Percentiles rank a stretch among this genome's conserved stretches.
Evolutionary conservation across 2,113 vertebrate species (phyloP).

Genomic region (Lamprotornis superbus): DNA sequence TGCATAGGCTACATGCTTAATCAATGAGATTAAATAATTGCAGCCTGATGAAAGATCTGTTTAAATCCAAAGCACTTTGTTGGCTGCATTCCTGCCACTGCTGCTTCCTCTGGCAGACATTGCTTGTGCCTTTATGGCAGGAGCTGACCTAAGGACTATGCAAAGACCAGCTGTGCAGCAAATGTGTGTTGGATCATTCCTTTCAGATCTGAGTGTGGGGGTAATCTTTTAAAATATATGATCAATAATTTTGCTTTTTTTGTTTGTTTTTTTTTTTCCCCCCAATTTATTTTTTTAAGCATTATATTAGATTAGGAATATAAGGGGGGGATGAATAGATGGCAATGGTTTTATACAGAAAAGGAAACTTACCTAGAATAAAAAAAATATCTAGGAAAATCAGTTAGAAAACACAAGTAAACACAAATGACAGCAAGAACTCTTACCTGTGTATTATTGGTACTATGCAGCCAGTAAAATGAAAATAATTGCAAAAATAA

Average conservation of each 20-base stretch:
- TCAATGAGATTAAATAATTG: background rate
- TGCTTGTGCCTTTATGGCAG: background rate
- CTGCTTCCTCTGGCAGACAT: background rate
- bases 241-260: background rate
- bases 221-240: background rate
- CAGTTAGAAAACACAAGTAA: background rate
- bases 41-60: background rate
- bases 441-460: background rate
- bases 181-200: background rate
- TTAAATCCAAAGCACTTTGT: background rate
- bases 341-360: background rate
- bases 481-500: background rate
- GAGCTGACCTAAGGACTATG: background rate
- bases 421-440: fast-evolving
- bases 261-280: too few relatives aligned
- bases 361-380: background rate
- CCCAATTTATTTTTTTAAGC: background rate
- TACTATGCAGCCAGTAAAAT: background rate
- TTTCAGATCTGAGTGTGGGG: background rate
- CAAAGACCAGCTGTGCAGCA: fast-evolving
- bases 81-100: background rate
- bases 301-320: background rate
- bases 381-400: background rate
- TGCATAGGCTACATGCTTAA: background rate
- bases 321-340: background rate